phyloP scores from a whole-genome alignment of 2,797 vertebrate genomes.

The Cacajao melanocephalus region DNA sequence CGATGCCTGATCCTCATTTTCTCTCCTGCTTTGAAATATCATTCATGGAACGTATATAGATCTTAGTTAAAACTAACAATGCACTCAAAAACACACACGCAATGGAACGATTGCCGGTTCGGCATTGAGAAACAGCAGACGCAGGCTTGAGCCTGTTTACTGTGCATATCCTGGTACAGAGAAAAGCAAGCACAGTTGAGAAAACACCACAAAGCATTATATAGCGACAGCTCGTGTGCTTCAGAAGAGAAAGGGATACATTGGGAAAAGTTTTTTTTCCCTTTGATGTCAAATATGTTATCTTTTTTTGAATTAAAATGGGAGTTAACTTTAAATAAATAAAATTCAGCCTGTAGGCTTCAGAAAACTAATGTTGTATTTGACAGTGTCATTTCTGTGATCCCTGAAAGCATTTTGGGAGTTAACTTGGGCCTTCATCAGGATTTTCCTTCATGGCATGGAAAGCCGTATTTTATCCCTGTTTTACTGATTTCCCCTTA shows the following conservation, averaged over 20 bases:
- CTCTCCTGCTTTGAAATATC: constrained; percentile 2
- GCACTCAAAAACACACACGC: constrained; percentile 56
- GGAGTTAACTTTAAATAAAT: constrained; percentile 88
- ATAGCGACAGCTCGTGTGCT: constrained; percentile 68
- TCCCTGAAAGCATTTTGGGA: constrained; percentile 81
- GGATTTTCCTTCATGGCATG: constrained; percentile 73
- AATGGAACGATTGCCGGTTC: background rate
- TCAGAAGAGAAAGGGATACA: constrained; percentile 83
- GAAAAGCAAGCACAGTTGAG: constrained; percentile 78
- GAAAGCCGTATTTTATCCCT: constrained; percentile 73
- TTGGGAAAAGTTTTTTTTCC: constrained; percentile 82
- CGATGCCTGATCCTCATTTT: background rate
- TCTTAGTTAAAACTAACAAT: constrained; percentile 68
- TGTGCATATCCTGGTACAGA: constrained; percentile 67
- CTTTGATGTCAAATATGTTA: constrained; percentile 83
- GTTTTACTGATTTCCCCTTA: constrained; percentile 74
- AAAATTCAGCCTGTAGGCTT: constrained; percentile 85
- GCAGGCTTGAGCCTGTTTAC: constrained; percentile 65
- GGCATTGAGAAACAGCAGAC: constrained; percentile 64
- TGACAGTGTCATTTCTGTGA: constrained; percentile 83
- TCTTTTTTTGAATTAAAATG: constrained; percentile 86
- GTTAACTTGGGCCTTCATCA: constrained; percentile 79
- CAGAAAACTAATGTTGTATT: constrained; percentile 84
- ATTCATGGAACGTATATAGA: background rate
- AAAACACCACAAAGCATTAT: constrained; percentile 75